Base-by-base conservation (phyloP, 2,888 invertebrate genomes). In the Heterodera filipjevi region DNA sequence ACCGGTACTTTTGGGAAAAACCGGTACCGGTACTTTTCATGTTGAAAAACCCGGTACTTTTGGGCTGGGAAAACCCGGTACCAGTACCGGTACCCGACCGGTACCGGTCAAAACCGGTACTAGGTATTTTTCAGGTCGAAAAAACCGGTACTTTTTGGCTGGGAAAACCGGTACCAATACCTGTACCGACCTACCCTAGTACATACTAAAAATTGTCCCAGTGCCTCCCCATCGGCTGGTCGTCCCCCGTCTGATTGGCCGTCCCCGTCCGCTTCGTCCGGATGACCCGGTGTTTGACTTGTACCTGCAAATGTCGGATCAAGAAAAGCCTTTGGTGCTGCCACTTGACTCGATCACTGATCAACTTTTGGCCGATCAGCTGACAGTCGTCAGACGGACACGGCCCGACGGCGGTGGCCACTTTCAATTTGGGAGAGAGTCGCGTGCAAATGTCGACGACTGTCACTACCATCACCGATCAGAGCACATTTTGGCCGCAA, bases 401-500 rank as follows among this genome's bases (percentile, higher is more conserved):
- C n/a, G 53, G 27, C 39, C 39, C 80, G 44, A 86, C 39, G 86
- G 86, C 19, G 81, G 82, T 33, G 79, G 77, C 27, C 35, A n/a
- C 16, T 39, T 77, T 35, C 64, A 76, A 66, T 59, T 73, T n/a
- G 53, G 32, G 14, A 44, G 49, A 19, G 78, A 83, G 70, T 75
- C 72, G 33, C 68, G 46, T 27, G 30, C 30, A 0, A 77, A 83
- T 35, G 78, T 83, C 71, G 84, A 84, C 73, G 85, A 83, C 75
- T 87, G 87, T 77, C 87, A 89, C 80, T 89, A 82, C 79, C 86
- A 86, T 71, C 85, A 85, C 79, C 80, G 82, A n/a, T 84, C 84
- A 35, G 84, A 85, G 44, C 78, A 79, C 49, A 84, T 87, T 46
- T 80, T 82, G 72, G 88, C 87, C n/a, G 86, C 89, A 59, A 84